phyloP scores from a whole-genome alignment of 2,113 vertebrate genomes.

The Cynopterus brachyotis region DNA sequence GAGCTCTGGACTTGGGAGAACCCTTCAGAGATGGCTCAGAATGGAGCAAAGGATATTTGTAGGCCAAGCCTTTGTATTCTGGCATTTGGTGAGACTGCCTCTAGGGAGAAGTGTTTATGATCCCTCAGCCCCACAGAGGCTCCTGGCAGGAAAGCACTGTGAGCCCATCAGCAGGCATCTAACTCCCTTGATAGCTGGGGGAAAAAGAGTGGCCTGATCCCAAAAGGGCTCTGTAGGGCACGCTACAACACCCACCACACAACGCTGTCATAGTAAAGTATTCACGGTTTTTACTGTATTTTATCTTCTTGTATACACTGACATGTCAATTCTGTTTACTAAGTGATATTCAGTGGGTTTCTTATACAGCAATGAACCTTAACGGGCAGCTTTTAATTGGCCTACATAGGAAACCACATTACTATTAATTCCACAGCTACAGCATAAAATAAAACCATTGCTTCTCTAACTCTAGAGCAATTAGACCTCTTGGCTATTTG shows the following conservation, averaged over 20 bases:
- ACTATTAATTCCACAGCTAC: conserved; percentile 87
- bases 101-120: background rate
- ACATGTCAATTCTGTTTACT: conserved; percentile 84
- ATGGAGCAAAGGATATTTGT: background rate
- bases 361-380: conserved; percentile 85
- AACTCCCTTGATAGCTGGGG: background rate
- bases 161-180: background rate
- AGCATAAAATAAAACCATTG: conserved; percentile 84
- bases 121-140: background rate
- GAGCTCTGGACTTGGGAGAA: background rate
- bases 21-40: background rate
- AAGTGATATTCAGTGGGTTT: conserved; percentile 85
- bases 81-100: background rate
- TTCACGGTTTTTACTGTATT: conserved; percentile 65
- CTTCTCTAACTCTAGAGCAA: conserved; percentile 85
- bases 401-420: conserved; percentile 86
- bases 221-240: background rate
- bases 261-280: background rate
- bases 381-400: conserved; percentile 86
- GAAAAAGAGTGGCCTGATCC: background rate
- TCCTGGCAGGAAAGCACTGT: background rate
- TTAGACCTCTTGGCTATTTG: conserved; percentile 89
- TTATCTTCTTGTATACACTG: conserved; percentile 76
- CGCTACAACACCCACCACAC: too few relatives aligned
- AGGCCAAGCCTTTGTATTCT: background rate